Evolutionary conservation across 2,113 vertebrate species (phyloP).

Genomic region (Notechis scutatus): DNA sequence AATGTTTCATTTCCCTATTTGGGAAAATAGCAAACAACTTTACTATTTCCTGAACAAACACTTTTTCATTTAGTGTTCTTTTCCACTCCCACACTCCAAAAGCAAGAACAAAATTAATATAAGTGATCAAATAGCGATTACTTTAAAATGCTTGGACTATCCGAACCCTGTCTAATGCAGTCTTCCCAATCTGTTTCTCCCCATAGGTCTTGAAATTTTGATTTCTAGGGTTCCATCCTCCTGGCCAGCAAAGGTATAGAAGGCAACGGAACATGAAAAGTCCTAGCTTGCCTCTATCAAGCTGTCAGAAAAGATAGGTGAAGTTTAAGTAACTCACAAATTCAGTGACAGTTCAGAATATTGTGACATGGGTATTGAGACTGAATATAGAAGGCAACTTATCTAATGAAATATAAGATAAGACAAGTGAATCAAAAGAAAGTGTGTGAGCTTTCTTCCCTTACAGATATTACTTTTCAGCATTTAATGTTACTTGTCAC

Average conservation of each 20-base stretch:
- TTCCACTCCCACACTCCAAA: not conserved
- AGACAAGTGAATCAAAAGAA: slow-evolving; percentile 53
- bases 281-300: accelerated
- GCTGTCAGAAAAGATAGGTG: not conserved
- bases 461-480: slow-evolving; percentile 34
- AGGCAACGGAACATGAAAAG: not conserved
- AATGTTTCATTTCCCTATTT: not conserved
- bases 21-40: not conserved
- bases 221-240: not conserved
- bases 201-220: not conserved
- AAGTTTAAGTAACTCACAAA: not conserved
- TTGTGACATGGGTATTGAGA: not conserved
- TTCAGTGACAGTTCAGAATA: not conserved
- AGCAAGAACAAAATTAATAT: not conserved
- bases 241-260: not conserved
- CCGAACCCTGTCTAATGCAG: not conserved
- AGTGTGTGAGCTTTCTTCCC: slow-evolving; percentile 35
- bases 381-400: not conserved
- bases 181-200: not conserved
- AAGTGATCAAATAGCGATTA: accelerated
- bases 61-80: not conserved
- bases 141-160: not conserved
- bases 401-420: slow-evolving; percentile 4
- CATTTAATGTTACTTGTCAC: not conserved
- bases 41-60: not conserved